Percentiles rank a stretch among this genome's conserved stretches.
phyloP scores from a whole-genome alignment of 2,888 invertebrate genomes.

The Dendrolimus houi region DNA sequence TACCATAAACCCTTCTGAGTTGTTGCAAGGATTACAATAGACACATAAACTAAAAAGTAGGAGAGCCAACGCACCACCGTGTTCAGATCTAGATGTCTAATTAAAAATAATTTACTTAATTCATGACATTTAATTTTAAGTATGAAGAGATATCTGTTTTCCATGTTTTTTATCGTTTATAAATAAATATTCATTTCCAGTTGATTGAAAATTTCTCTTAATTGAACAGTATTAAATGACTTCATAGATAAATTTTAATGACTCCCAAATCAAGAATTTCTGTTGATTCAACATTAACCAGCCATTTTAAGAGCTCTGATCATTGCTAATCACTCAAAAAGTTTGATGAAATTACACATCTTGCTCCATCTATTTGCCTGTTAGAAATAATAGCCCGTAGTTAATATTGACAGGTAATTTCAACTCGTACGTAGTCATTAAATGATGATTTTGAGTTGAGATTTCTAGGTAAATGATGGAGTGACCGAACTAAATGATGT shows the following conservation, averaged over 20 bases:
- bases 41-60: no score
- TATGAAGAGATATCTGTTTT: no score
- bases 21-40: no score
- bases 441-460: slow-evolving; percentile 7
- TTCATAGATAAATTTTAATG: not conserved
- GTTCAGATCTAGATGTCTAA: no score
- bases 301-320: not conserved
- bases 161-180: no score
- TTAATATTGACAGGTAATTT: slow-evolving; percentile 41
- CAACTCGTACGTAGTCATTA: slow-evolving; percentile 38
- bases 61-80: no score
- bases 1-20: no score
- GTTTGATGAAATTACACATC: not conserved
- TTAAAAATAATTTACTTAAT: no score
- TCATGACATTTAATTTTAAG: no score
- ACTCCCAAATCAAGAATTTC: not conserved
- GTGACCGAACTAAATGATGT: not conserved
- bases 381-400: not conserved
- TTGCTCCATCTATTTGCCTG: not conserved
- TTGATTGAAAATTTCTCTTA: no score
- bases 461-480: slow-evolving; percentile 11
- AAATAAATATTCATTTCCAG: no score
- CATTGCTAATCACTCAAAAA: not conserved
- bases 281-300: not conserved
- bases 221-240: no score